Evolutionary conservation across 2,888 invertebrate species (phyloP).

Genomic region (Plutella xylostella): DNA sequence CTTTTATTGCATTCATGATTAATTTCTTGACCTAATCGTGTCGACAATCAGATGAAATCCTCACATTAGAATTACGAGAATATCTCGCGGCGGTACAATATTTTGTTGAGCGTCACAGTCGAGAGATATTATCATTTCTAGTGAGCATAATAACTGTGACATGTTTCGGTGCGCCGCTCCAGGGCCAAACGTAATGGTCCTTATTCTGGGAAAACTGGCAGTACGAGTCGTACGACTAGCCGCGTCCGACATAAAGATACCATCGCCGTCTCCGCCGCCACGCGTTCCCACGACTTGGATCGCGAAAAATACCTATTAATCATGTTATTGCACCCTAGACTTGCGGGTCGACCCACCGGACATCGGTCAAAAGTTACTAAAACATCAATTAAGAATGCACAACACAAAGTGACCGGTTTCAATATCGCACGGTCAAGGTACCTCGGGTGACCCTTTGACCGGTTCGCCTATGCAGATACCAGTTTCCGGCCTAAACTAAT

Average conservation of each 20-base stretch:
- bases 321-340: constrained; percentile 26
- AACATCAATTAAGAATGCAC: constrained; percentile 62
- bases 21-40: constrained; percentile 32
- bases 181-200: constrained; percentile 56
- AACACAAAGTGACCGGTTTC: constrained; percentile 49
- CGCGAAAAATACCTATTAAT: constrained; percentile 42
- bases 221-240: constrained; percentile 28
- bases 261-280: constrained; percentile 24
- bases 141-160: constrained; percentile 67
- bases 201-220: constrained; percentile 58
- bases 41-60: constrained; percentile 39
- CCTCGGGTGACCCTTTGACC: constrained; percentile 31
- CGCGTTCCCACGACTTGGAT: constrained; percentile 50
- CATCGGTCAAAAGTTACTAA: constrained; percentile 57
- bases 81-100: constrained; percentile 34
- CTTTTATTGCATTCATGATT: constrained; percentile 8
- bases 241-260: constrained; percentile 18
- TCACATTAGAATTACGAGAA: constrained; percentile 33
- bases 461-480: constrained; percentile 21
- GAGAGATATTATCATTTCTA: constrained; percentile 60
- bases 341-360: constrained; percentile 29
- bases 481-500: constrained; percentile 52
- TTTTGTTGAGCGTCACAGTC: constrained; percentile 44
- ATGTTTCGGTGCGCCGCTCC: constrained; percentile 56
- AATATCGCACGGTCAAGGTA: constrained; percentile 39